Evolutionary conservation across 2,113 vertebrate genomes (phyloP), one percentile per base, ranked within the genome.

Genomic region (Alethe diademata): DNA sequence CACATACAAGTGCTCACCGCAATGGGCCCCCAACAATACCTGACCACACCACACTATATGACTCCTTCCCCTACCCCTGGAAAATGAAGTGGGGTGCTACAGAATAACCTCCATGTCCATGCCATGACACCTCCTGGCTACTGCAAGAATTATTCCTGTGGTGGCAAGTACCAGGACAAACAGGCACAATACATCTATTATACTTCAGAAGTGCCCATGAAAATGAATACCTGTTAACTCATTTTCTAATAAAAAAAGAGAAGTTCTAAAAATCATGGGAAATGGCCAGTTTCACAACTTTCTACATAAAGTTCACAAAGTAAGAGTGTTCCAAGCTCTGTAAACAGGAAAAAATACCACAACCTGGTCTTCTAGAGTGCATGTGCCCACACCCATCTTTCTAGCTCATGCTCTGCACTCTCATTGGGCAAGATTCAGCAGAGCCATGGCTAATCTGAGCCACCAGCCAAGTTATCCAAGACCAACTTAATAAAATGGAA

Each of bases 51-150:
- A 43, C 17, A 57, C 19, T 3, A 11, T 0, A 0, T 5, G 9
- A 50, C 18, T 12, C 29, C 20, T 28, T 53, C 4, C n/a, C 19
- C 24, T 9, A 53, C 8, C 4, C 23, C n/a, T 0, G 0, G 31
- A 15, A 61, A 61, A 53, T 8, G 6, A 45, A 31, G 38, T 15
- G 22, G 69, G n/a, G 14, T 31, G 62, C n/a, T 26, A 54, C 14
- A 69, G 17, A 75, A 40, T 1, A 82, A 61, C 40, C n/a, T 23
- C 11, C 0, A 0, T 20, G 8, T 40, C 54, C 20, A 8, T 2
- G 4, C n/a, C 14, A 23, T 48, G 40, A 53, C 3, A 25, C 29
- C 12, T 48, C 29, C 54, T 9, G 29, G 29, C 35, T 48, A 11
- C 24, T 40, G 29, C 18, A 75, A 42, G 31, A 82, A 61, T 54